phyloP scores from a whole-genome alignment of 2,797 vertebrate genomes.

The Serranus cabrilla region DNA sequence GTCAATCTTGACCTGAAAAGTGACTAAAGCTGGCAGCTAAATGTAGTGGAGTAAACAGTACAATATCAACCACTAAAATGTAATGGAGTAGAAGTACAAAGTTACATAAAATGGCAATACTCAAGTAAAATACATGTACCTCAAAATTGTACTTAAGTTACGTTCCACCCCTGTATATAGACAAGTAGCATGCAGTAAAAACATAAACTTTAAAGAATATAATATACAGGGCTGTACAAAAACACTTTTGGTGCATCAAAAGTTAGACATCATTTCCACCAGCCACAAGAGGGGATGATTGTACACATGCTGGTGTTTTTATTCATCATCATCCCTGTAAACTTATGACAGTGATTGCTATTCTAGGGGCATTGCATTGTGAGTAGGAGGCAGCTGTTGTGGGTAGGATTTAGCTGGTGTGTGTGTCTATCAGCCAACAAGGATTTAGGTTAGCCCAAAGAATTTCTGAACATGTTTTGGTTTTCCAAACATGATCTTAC shows the following conservation, averaged over 20 bases:
- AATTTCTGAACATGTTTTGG: neutral
- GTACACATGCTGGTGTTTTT: neutral
- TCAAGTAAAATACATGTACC: too few species aligned
- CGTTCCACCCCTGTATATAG: too few species aligned
- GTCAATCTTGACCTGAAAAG: too few species aligned
- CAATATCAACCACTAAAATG: too few species aligned
- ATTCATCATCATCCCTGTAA: neutral
- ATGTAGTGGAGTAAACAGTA: too few species aligned
- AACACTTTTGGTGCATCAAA: neutral
- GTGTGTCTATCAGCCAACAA: neutral
- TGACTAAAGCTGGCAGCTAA: too few species aligned
- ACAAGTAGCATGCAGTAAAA: neutral
- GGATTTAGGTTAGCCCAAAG: neutral
- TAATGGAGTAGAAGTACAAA: too few species aligned
- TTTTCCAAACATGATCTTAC: constrained; percentile 69
- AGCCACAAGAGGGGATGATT: neutral
- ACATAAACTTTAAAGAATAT: neutral
- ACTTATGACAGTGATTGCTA: neutral
- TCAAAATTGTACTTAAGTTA: too few species aligned
- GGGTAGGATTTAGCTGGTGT: neutral
- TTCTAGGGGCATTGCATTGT: neutral
- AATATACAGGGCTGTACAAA: neutral
- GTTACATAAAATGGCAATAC: too few species aligned
- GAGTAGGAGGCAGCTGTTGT: neutral
- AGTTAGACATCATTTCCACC: neutral